Base-by-base conservation (phyloP, 2,797 vertebrate species). In the Pseudocheirus occidentalis region DNA sequence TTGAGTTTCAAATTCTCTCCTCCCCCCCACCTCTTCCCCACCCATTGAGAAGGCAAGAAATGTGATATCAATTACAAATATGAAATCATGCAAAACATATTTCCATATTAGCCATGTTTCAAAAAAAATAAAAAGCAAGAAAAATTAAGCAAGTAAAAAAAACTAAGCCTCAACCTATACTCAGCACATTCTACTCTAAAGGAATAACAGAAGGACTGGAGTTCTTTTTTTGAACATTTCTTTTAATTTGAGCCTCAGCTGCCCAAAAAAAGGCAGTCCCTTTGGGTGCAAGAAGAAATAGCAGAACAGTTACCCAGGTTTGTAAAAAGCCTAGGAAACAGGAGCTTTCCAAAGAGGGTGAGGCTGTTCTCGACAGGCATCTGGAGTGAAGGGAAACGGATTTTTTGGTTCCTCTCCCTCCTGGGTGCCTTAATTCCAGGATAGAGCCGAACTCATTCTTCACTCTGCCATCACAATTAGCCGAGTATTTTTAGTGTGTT, bases 401-500 rank as follows among this genome's bases (percentile, higher is more conserved):
- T 93, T 92, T 91, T 87, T 87, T 12, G 73, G 73, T 87, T 87
- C 93, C 95, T 87, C 27, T 92, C 53, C 10, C 91, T 95, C 92
- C 94, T 50, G 28, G 50, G 93, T 94, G 55, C 96, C 95, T 97
- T 95, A 93, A 90, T 95, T 46, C 52, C 28, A 96, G 90, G 94
- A 90, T 95, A 53, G 89, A 95, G 92, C 94, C 90, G 87, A 92
- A 94, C 57, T 97, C 93, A n/a, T 90, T 96, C 96, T 95, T 97
- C 1, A 6, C 94, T 94, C 95, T 95, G 96, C 95, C 96, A 95
- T 96, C 97, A 94, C 97, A 97, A 97, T 97, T 97, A 97, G 95
- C 95, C 93, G 94, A 92, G 54, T 97, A 98, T 98, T 98, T 98
- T 97, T 98, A 98, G 98, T 92, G 90, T 94, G 96, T 98, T 98